Conservation (phyloP, 1,140 invertebrate genomes). For the Hycleus cichorii region DNA sequence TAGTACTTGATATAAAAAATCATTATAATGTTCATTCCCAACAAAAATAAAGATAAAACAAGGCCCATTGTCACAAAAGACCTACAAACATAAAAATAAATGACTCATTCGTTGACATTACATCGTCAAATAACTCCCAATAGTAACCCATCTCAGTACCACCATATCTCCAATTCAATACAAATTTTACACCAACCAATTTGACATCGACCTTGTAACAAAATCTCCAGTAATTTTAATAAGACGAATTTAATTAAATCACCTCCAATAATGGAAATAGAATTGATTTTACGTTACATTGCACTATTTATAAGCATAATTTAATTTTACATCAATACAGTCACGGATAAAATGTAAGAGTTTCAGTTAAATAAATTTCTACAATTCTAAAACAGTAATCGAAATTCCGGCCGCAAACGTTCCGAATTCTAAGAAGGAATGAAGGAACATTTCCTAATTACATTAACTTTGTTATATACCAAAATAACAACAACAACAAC, state of each 20-base stretch:
- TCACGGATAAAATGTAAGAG: constrained; percentile 12
- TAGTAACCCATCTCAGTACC: constrained; percentile 4
- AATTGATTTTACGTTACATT: too few relatives aligned
- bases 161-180: neutral
- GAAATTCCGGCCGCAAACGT: constrained; percentile 19
- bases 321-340: constrained; percentile 9
- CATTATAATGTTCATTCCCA: constrained; percentile 29
- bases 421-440: constrained; percentile 19
- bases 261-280: too few relatives aligned
- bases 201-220: too few relatives aligned
- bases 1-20: constrained; percentile 20
- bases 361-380: constrained; percentile 18
- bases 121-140: constrained; percentile 9
- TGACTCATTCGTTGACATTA: constrained; percentile 23
- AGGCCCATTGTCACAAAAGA: constrained; percentile 22
- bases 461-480: constrained; percentile 17
- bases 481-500: neutral
- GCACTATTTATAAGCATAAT: too few relatives aligned
- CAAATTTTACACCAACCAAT: too few relatives aligned
- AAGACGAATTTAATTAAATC: too few relatives aligned
- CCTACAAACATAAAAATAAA: constrained; percentile 27
- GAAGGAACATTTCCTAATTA: constrained; percentile 22
- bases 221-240: too few relatives aligned
- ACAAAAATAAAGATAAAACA: constrained; percentile 31
- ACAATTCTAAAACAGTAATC: constrained; percentile 21